These are phyloP conservation scores for Scaptomyza parva DNA, from an alignment of 2,888 invertebrate genomes.

Conservation along the genomic window DNA sequence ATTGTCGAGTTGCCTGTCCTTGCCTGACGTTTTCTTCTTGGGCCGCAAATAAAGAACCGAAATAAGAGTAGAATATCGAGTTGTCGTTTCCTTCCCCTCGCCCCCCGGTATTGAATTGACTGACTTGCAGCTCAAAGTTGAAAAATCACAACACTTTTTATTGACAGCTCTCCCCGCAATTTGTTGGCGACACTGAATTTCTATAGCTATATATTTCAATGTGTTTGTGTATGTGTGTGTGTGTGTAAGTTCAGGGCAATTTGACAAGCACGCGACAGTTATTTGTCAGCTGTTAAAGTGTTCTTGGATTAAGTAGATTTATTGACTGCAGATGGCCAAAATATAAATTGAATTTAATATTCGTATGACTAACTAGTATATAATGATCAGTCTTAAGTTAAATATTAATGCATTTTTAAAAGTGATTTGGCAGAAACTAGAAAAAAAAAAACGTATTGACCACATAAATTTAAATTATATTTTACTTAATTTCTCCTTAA, in stretches of 20 bases:
- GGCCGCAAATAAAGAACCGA: neutral
- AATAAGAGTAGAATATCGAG: slow-evolving; percentile 25
- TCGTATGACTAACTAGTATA: too few species aligned
- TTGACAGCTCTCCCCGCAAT: slow-evolving; percentile 58
- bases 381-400: neutral
- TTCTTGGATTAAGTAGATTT: neutral
- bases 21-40: slow-evolving; percentile 13
- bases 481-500: too few species aligned
- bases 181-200: slow-evolving; percentile 30
- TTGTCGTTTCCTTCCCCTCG: slow-evolving; percentile 15
- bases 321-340: slow-evolving; percentile 13
- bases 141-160: slow-evolving; percentile 58
- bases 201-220: too few species aligned
- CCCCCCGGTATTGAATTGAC: slow-evolving; percentile 44
- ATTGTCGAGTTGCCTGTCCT: slow-evolving; percentile 19
- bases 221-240: neutral
- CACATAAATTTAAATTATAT: too few species aligned
- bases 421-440: too few species aligned
- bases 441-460: too few species aligned
- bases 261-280: slow-evolving; percentile 57
- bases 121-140: slow-evolving; percentile 47
- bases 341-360: slow-evolving; percentile 1
- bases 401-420: neutral
- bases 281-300: slow-evolving; percentile 53
- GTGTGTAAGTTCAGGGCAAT: slow-evolving; percentile 22